Conservation (phyloP, 2,113 vertebrate genomes). For the Dicrurus megarhynchus region DNA sequence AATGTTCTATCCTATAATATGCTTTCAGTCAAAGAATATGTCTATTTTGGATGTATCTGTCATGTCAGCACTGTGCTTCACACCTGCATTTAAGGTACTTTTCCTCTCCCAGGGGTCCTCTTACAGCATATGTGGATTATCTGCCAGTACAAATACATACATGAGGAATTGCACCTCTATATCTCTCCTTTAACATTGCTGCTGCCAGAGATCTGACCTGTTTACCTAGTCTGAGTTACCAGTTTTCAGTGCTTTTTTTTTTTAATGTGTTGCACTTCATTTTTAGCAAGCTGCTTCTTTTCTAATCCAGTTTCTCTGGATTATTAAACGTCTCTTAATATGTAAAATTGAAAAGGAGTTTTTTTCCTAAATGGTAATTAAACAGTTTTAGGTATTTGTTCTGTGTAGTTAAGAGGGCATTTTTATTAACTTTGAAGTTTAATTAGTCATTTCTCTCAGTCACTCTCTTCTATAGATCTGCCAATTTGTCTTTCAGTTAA, state of each 20-base stretch:
- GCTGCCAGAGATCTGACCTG: background rate
- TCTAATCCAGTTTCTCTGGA: background rate
- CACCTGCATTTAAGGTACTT: background rate
- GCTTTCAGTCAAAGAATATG: background rate
- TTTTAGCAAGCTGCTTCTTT: background rate
- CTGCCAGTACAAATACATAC: background rate
- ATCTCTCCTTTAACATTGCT: background rate
- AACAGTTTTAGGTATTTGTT: background rate
- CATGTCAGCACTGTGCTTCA: background rate
- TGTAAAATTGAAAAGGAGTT: background rate
- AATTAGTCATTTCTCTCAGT: background rate
- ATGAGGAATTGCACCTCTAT: background rate
- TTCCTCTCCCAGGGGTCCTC: background rate
- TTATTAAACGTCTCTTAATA: background rate
- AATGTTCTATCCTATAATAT: background rate
- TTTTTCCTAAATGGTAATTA: background rate
- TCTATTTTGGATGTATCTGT: background rate
- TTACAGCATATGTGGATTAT: background rate
- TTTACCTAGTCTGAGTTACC: background rate
- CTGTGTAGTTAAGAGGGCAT: background rate
- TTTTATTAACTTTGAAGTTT: slow-evolving; percentile 13
- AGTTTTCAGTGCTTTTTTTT: background rate
- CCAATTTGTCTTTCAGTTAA: slow-evolving; percentile 41
- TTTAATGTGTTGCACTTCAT: background rate
- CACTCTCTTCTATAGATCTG: background rate